Base-by-base conservation (phyloP, 2,797 vertebrate species). In the Hylomyscus alleni region DNA sequence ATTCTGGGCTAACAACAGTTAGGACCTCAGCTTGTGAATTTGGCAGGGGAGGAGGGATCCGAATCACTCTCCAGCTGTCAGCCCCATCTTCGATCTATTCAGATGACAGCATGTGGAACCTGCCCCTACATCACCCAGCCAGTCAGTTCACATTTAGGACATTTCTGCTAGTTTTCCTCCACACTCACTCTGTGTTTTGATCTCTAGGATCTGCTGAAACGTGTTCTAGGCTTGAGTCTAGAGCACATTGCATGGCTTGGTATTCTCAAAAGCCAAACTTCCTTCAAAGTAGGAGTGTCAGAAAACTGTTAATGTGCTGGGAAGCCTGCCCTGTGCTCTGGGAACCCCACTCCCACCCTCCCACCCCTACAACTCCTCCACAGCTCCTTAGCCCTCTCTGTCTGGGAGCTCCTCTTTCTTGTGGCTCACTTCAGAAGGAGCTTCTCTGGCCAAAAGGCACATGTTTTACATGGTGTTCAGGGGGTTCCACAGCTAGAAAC, bases 251-350 rank as follows among this genome's bases (percentile, higher is more conserved):
- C 11, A 60, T 1, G 85, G 60, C 22, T 58, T 52, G 67, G 17
- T 29, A 83, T 94, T 56, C 95, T 97, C 77, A 83, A 82, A 94
- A 86, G 81, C 37, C 85, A 82, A 97, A 60, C 31, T 10, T 60
- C 52, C 69, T 76, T 24, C n/a, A 83, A 86, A 88, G 47, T 58
- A 83, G 47, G 26, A 31, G 37, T 31, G 37, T 81, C 83, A 81
- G 58, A 47, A 58, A 81, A 91, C 47, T 65, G 56, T 75, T 26
- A 24, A 44, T 89, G 20, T 44, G 22, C 47, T 19, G 24, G 67
- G 34, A 37, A 11, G 26, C 14, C 0, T 6, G n/a, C 86, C n/a
- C 8, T 40, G 10, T 37, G 4, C n/a, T n/a, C 65, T 14, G 1
- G 29, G 83, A 58, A 31, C 7, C 15, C 3, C 11, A 54, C 54